phyloP scores from a whole-genome alignment of 2,888 invertebrate species.

The Diloba caeruleocephala region DNA sequence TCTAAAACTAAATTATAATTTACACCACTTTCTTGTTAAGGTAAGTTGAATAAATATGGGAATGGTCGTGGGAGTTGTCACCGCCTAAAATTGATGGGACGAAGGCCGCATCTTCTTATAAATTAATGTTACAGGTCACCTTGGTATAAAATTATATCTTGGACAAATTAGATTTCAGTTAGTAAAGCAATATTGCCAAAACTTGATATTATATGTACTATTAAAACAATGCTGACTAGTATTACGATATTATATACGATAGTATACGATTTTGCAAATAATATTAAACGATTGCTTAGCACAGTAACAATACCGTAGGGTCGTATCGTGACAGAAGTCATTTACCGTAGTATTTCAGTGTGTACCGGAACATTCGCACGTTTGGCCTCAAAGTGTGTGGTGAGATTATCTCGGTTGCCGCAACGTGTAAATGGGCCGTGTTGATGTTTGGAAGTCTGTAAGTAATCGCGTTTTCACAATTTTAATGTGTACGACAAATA shows the following conservation, averaged over 20 bases:
- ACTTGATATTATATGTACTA: too few species aligned
- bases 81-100: slow-evolving; percentile 19
- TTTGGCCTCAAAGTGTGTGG: slow-evolving; percentile 5
- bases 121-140: slow-evolving; percentile 18
- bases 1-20: slow-evolving; percentile 44
- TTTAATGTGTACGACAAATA: too few species aligned
- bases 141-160: slow-evolving; percentile 16
- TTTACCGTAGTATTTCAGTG: slow-evolving; percentile 5
- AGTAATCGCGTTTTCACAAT: too few species aligned
- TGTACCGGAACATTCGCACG: slow-evolving; percentile 30
- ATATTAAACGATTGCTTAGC: slow-evolving; percentile 1
- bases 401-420: slow-evolving; percentile 14
- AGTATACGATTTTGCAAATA: slow-evolving; percentile 5
- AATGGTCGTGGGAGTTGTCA: slow-evolving; percentile 45
- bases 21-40: slow-evolving; percentile 2
- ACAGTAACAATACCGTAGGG: background rate
- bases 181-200: background rate
- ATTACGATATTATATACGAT: too few species aligned
- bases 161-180: background rate
- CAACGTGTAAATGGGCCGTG: slow-evolving; percentile 3
- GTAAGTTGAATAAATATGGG: slow-evolving; percentile 39
- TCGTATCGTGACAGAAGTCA: slow-evolving; percentile 15
- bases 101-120: slow-evolving; percentile 48
- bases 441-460: background rate
- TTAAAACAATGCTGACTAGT: too few species aligned